Conservation (phyloP, 2,113 vertebrate species). For the Rhinogobius similis region DNA sequence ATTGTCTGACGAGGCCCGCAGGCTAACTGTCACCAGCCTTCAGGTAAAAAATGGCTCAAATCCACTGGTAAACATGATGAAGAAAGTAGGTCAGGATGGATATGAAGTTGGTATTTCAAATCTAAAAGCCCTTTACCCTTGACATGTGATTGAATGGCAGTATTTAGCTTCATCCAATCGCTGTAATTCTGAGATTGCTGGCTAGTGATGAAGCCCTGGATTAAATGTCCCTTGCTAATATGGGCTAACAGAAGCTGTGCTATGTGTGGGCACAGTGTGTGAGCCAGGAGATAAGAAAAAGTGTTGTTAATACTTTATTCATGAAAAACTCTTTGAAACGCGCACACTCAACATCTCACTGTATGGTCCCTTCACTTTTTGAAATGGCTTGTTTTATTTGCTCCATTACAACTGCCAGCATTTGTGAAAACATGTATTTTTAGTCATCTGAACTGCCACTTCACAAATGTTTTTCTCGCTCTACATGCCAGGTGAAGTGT, state of each 20-base stretch:
- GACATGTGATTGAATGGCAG: slow-evolving; percentile 56
- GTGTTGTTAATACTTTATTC: slow-evolving; percentile 1
- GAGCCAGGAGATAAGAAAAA: slow-evolving; percentile 29
- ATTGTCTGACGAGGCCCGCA: slow-evolving; percentile 89
- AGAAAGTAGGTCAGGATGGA: slow-evolving; percentile 3
- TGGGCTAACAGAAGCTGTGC: slow-evolving; percentile 59
- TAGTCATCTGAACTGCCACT: slow-evolving; percentile 41
- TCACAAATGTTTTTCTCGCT: slow-evolving; percentile 23
- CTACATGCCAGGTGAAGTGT: slow-evolving; percentile 36
- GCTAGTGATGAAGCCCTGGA: slow-evolving; percentile 65
- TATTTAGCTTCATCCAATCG: slow-evolving; percentile 24
- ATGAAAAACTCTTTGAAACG: slow-evolving; percentile 6
- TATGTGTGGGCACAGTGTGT: slow-evolving; percentile 42
- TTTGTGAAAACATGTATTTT: slow-evolving; percentile 44
- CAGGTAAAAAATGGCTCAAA: slow-evolving; percentile 78
- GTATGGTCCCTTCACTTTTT: slow-evolving; percentile 22
- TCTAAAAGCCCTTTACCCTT: slow-evolving; percentile 54
- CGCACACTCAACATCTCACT: slow-evolving; percentile 28
- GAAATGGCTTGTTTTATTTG: slow-evolving; percentile 44
- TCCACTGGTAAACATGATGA: not conserved
- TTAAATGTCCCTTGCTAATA: slow-evolving; percentile 69
- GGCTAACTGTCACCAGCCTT: slow-evolving; percentile 92
- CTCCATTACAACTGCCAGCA: slow-evolving; percentile 40
- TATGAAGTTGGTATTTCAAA: slow-evolving; percentile 20
- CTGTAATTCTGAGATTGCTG: slow-evolving; percentile 54